Evolutionary conservation across 2,113 vertebrate species (phyloP).

Genomic region (Sisor rabdophorus): DNA sequence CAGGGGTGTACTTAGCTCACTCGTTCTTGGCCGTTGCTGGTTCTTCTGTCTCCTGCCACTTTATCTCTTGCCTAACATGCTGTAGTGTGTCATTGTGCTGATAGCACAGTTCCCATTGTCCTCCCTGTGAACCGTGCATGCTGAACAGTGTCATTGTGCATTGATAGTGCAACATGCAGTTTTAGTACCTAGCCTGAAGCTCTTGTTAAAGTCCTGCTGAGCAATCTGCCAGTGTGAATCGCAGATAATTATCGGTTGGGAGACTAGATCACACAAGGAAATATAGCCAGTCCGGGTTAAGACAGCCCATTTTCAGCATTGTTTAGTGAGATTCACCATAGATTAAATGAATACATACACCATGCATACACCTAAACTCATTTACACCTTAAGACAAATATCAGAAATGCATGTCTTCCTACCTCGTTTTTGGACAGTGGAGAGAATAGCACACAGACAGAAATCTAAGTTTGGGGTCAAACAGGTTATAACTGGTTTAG

Average conservation of each 20-base stretch:
- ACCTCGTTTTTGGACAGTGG: background rate
- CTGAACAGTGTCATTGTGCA: constrained; percentile 53
- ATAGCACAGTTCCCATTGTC: constrained; percentile 62
- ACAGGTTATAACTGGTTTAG: too few species aligned
- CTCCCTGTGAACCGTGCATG: constrained; percentile 48
- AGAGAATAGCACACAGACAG: background rate
- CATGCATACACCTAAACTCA: background rate
- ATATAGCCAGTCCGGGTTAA: background rate
- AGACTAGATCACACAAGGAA: background rate
- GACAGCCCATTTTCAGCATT: background rate
- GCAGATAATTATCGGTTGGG: constrained; percentile 50
- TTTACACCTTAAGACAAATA: background rate
- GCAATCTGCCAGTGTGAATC: constrained; percentile 48
- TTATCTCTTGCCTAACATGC: constrained; percentile 45
- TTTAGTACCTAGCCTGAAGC: constrained; percentile 20
- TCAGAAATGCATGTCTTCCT: background rate
- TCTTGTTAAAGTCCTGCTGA: constrained; percentile 47
- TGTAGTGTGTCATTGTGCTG: constrained; percentile 51
- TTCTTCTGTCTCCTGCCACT: constrained; percentile 46
- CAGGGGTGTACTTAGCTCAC: constrained; percentile 63
- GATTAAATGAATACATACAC: background rate
- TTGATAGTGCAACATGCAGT: constrained; percentile 38
- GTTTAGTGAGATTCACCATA: too few species aligned
- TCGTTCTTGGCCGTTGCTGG: constrained; percentile 43
- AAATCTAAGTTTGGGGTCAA: background rate